Evolutionary conservation across 2,888 invertebrate genomes (phyloP).

Genomic region (Dugesia japonica): DNA sequence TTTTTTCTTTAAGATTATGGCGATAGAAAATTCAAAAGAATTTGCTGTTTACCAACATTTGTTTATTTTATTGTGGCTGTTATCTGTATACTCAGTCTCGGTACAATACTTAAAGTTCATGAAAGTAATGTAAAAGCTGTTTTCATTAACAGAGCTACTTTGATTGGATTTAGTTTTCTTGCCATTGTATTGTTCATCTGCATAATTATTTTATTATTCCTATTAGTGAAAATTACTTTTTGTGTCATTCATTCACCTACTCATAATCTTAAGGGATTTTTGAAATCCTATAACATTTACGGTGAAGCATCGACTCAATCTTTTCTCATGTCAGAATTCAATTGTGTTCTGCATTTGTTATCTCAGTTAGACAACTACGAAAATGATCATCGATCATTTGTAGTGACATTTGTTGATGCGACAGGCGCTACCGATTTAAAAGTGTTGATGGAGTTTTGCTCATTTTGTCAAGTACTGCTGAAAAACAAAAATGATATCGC

Average conservation of each 20-base stretch:
- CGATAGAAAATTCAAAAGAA: neutral
- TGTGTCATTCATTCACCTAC: neutral
- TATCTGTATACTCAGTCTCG: neutral
- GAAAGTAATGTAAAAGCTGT: neutral
- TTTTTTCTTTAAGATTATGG: neutral
- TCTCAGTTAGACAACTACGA: neutral
- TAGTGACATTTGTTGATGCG: neutral
- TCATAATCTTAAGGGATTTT: constrained; percentile 1
- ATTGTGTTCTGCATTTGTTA: neutral
- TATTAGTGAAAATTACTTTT: neutral
- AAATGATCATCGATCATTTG: neutral
- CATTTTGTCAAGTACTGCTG: neutral
- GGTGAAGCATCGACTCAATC: neutral
- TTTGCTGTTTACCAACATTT: neutral
- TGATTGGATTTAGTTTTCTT: constrained; percentile 16
- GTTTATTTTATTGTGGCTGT: neutral
- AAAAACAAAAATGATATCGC: neutral
- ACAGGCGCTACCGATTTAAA: neutral
- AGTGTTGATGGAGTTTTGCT: constrained; percentile 10
- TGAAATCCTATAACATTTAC: neutral
- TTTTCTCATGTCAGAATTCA: neutral
- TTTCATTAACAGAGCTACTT: neutral
- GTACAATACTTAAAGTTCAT: neutral
- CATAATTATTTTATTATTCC: constrained; percentile 4
- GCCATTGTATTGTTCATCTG: neutral